These are phyloP conservation scores for Acyrthosiphon pisum DNA, from an alignment of 1,140 invertebrate genomes.

Conservation along the genomic window DNA sequence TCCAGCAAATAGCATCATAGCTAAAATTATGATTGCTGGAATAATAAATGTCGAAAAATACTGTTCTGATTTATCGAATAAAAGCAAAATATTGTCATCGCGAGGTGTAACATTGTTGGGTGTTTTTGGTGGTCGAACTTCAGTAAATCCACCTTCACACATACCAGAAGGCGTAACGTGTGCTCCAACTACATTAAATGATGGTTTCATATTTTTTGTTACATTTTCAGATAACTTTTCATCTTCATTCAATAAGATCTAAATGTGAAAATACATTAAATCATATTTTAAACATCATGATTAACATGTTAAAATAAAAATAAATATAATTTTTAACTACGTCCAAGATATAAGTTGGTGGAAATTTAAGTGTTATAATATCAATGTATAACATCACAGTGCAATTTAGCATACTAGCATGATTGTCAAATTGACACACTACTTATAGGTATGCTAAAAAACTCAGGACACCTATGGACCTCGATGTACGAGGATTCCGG, in stretches of 20 bases:
- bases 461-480: no score
- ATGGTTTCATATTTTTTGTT: conserved; percentile 75
- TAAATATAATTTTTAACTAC: not conserved
- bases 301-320: not conserved
- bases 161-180: conserved; percentile 74
- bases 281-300: not conserved
- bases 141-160: conserved; percentile 72
- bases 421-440: no score
- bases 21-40: conserved; percentile 86
- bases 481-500: no score
- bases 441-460: no score
- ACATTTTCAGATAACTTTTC: conserved; percentile 71
- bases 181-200: conserved; percentile 79
- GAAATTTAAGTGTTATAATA: not conserved
- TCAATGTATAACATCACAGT: no score
- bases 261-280: conserved; percentile 32
- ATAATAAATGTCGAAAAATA: conserved; percentile 90
- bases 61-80: conserved; percentile 62
- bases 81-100: conserved; percentile 38
- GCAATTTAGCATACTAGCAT: no score
- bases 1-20: conserved; percentile 85
- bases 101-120: not conserved
- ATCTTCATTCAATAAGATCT: conserved; percentile 65
- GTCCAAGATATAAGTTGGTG: not conserved
- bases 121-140: conserved; percentile 64